These are phyloP conservation scores for Hexactinellida sp. DNA, from an alignment of 37 sponge, comb jelly and placozoan genomes.

Conservation along the genomic window DNA sequence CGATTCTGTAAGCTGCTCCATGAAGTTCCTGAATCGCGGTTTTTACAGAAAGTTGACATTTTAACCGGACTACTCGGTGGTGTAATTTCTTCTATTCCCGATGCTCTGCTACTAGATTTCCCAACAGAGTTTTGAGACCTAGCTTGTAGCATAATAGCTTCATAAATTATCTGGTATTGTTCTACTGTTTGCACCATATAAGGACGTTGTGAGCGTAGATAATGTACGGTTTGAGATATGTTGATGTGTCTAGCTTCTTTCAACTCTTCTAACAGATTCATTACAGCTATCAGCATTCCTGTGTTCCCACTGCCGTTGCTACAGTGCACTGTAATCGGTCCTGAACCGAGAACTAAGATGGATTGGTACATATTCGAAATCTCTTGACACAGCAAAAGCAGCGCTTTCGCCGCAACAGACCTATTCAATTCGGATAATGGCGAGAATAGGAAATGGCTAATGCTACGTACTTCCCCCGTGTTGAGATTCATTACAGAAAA, in stretches of 20 bases:
- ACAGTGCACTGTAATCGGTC: not conserved
- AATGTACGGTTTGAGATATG: not conserved
- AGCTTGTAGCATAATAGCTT: not conserved
- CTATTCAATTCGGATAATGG: conserved; percentile 69
- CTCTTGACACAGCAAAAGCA: conserved; percentile 69
- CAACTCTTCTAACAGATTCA: not conserved
- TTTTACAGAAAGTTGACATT: not conserved
- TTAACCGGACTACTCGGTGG: not conserved
- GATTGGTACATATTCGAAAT: conserved; percentile 50
- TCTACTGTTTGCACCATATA: not conserved
- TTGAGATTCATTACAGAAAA: not conserved
- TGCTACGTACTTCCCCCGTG: not conserved
- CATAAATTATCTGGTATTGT: not conserved
- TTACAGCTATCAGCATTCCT: not conserved
- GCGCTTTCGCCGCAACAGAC: conserved; percentile 35
- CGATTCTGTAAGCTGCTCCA: not conserved
- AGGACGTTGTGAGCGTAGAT: not conserved
- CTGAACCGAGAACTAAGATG: not conserved
- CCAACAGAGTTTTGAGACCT: not conserved
- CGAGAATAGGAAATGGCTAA: conserved; percentile 64
- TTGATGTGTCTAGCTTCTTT: not conserved
- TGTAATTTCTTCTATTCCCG: not conserved
- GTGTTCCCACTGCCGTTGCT: not conserved
- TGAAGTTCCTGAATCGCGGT: not conserved
- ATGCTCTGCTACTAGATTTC: not conserved